A percentile compares a stretch with the other conserved stretches of the same genome.
These are phyloP conservation scores for Naso thynnoides DNA, from an alignment of 2,797 vertebrate species.

Conservation along the genomic window DNA sequence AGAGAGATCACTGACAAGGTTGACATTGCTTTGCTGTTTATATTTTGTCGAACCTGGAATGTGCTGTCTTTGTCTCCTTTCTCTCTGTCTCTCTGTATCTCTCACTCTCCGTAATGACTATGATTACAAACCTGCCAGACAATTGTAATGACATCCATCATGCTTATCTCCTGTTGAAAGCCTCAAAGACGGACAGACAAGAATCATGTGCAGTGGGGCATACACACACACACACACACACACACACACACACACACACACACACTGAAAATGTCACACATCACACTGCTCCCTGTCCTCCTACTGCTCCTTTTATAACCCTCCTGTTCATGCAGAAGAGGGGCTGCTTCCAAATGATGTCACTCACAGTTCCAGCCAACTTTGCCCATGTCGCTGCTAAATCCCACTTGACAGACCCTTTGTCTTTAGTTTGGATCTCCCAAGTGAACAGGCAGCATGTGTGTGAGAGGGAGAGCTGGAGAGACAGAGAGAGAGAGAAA, in stretches of 20 bases:
- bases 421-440: slow-evolving; percentile 64
- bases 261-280: slow-evolving; percentile 34
- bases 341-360: slow-evolving; percentile 72
- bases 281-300: slow-evolving; percentile 37
- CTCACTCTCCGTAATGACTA: slow-evolving; percentile 36
- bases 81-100: slow-evolving; percentile 11
- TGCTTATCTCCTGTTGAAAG: slow-evolving; percentile 70
- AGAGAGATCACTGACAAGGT: slow-evolving; percentile 21
- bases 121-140: slow-evolving; percentile 71
- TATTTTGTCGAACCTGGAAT: slow-evolving; percentile 26
- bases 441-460: slow-evolving; percentile 50
- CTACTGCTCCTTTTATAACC: slow-evolving; percentile 56
- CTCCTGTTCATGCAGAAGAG: slow-evolving; percentile 61
- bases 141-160: slow-evolving; percentile 61
- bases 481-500: neutral
- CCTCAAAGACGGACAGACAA: slow-evolving; percentile 51
- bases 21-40: slow-evolving; percentile 21
- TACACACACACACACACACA: slow-evolving; percentile 9
- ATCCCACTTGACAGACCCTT: slow-evolving; percentile 78
- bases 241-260: slow-evolving; percentile 25
- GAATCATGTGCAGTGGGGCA: slow-evolving; percentile 41
- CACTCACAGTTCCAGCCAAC: slow-evolving; percentile 66
- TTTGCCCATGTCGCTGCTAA: slow-evolving; percentile 70
- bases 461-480: neutral
- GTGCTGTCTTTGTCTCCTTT: slow-evolving; percentile 9